phyloP scores from a whole-genome alignment of 2,888 invertebrate genomes.

The Ectemnius cavifrons region DNA sequence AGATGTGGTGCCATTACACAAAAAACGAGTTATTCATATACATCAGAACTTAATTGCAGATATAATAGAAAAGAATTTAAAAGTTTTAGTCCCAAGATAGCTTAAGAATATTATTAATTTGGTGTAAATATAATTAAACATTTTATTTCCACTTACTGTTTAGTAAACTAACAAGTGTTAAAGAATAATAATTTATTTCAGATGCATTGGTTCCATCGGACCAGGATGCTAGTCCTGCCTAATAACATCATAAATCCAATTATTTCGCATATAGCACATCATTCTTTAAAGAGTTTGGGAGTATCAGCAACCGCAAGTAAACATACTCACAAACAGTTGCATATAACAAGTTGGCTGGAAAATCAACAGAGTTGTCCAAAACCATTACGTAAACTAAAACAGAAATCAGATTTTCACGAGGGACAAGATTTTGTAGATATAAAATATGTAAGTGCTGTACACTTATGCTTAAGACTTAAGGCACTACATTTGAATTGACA shows the following conservation, averaged over 20 bases:
- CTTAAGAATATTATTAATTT: slow-evolving; percentile 7
- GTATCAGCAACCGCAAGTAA: not conserved
- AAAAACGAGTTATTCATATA: slow-evolving; percentile 71
- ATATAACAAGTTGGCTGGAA: slow-evolving; percentile 41
- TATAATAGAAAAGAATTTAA: slow-evolving; percentile 54
- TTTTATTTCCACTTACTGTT: slow-evolving; percentile 4
- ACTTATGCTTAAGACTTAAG: not conserved
- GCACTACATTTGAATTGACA: slow-evolving; percentile 8
- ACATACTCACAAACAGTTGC: slow-evolving; percentile 50
- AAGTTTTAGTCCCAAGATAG: slow-evolving; percentile 47
- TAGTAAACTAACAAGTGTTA: slow-evolving; percentile 3
- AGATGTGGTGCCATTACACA: slow-evolving; percentile 70
- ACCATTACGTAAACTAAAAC: slow-evolving; percentile 68
- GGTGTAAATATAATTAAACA: slow-evolving; percentile 28
- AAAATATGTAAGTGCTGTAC: slow-evolving; percentile 63
- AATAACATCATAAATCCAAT: slow-evolving; percentile 44
- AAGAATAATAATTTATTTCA: slow-evolving; percentile 43
- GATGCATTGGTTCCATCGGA: slow-evolving; percentile 62
- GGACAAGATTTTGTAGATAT: slow-evolving; percentile 69
- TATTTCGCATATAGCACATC: not conserved
- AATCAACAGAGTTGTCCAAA: slow-evolving; percentile 47
- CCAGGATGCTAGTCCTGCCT: slow-evolving; percentile 41
- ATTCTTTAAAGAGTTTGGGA: too few species aligned
- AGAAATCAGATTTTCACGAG: slow-evolving; percentile 61
- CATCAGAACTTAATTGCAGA: slow-evolving; percentile 72